Evolutionary conservation across 2,888 invertebrate species (phyloP), one percentile per base, ranked within the genome.

Genomic region (Lepeophtheirus nordmannii): DNA sequence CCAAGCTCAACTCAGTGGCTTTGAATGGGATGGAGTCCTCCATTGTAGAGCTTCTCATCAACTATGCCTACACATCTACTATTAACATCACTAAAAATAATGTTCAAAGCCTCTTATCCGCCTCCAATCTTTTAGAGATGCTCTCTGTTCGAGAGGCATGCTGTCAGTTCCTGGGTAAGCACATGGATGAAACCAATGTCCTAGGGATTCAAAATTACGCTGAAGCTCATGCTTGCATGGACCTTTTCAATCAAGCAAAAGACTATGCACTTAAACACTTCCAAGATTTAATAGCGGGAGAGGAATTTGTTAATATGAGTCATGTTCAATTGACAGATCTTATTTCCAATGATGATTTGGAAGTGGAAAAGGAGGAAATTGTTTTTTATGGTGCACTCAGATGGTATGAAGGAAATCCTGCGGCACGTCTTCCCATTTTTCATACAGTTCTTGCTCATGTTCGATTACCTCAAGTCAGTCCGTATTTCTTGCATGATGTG

Each of bases 151-250:
- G 74, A 58, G 76, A 77, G 67, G 77, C 77, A 9, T 77, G 77
- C 67, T 77, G 77, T 69, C 71, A 71, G 30, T 78, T 76, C 23
- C 23, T 63, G 67, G 75, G 76, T 68, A 71, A 73, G 58, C 75
- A 78, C 70, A 78, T 78, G 75, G 77, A 78, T 69, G 73, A 74
- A 22, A 72, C 73, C 11, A 80, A 80, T 71, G 78, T 78, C 70
- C 71, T 80, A 23, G 78, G 78, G 8, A 78, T 79, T 61, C 78
- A 78, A 72, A 77, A 78, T 69, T 77, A 80, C 71, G 78, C 79
- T 23, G 77, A 79, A 68, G 72, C 76, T 20, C 79, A 79, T 71
- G 75, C 76, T 39, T 79, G 79, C 69, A 72, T 71, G 17, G 75
- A 76, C 46, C 73, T 80, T n/a, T 75, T 75, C 68, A 71, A 73